Conservation (phyloP, 1,140 invertebrate species). For the Chrysopa pallens region DNA sequence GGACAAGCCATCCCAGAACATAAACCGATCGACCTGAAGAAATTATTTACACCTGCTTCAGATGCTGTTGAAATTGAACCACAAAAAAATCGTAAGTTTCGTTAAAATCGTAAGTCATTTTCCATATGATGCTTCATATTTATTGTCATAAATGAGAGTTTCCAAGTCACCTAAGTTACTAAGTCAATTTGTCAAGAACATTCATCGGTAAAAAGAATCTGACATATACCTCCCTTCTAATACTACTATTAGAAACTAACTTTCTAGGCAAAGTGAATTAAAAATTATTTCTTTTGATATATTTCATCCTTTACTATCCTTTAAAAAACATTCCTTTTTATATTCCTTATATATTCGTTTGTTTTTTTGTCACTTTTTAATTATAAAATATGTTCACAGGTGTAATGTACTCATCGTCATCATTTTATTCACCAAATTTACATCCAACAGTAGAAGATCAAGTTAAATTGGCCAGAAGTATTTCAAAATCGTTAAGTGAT, state of each 20-base stretch:
- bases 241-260: no score
- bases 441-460: slow-evolving; percentile 93
- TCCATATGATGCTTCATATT: no score
- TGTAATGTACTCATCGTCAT: slow-evolving; percentile 82
- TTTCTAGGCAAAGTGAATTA: no score
- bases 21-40: slow-evolving; percentile 56
- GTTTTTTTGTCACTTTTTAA: slow-evolving; percentile 1
- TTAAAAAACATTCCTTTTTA: slow-evolving; percentile 13
- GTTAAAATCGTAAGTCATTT: no score
- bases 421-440: slow-evolving; percentile 73
- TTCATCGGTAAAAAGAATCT: no score
- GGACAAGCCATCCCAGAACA: slow-evolving; percentile 7
- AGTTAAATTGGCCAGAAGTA: slow-evolving; percentile 74
- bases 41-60: slow-evolving; percentile 66
- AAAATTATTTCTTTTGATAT: not conserved
- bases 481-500: slow-evolving; percentile 82
- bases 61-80: slow-evolving; percentile 52
- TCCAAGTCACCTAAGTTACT: not conserved
- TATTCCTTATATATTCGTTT: slow-evolving; percentile 5
- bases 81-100: slow-evolving; percentile 40
- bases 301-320: slow-evolving; percentile 16
- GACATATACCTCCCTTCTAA: no score
- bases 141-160: no score
- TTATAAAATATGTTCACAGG: slow-evolving; percentile 31
- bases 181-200: not conserved